A percentile compares a stretch with the other conserved stretches of the same genome.
Conservation (phyloP, 2,113 vertebrate species). For the Zonotrichia leucophrys region DNA sequence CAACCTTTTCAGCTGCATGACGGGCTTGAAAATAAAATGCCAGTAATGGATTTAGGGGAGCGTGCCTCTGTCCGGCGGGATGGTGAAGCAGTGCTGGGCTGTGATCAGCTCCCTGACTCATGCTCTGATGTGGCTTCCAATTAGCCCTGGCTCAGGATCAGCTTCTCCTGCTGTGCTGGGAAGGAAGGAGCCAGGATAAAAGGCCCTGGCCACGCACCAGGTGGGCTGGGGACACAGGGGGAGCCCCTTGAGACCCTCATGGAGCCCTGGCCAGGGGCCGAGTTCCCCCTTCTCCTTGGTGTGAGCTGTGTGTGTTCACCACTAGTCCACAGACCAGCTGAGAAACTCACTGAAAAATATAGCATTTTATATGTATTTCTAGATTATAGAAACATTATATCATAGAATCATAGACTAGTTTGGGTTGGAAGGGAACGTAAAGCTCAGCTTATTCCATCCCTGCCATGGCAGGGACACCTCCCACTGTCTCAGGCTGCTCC, state of each 20-base stretch:
- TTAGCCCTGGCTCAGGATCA: accelerated
- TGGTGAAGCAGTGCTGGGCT: background rate
- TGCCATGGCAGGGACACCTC: background rate
- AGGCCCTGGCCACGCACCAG: accelerated
- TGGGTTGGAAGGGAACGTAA: background rate
- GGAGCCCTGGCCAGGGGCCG: accelerated
- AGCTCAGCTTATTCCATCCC: background rate
- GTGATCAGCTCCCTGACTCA: background rate
- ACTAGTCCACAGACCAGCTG: background rate
- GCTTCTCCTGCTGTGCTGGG: background rate
- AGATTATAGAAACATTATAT: background rate
- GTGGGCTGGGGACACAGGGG: accelerated
- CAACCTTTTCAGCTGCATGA: background rate
- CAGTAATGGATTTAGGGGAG: background rate
- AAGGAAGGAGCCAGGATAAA: background rate
- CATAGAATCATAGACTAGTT: background rate
- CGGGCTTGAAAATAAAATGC: background rate
- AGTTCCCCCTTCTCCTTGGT: background rate
- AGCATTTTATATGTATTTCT: background rate
- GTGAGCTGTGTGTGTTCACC: accelerated
- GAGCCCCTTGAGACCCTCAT: accelerated
- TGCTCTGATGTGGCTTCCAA: background rate
- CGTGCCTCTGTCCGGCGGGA: background rate
- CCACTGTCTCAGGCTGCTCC: background rate
- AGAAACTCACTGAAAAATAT: background rate